A percentile compares a stretch with the other conserved stretches of the same genome.
These are phyloP conservation scores for Rhynchomys soricoides DNA, from an alignment of 2,113 vertebrate species.

Conservation along the genomic window DNA sequence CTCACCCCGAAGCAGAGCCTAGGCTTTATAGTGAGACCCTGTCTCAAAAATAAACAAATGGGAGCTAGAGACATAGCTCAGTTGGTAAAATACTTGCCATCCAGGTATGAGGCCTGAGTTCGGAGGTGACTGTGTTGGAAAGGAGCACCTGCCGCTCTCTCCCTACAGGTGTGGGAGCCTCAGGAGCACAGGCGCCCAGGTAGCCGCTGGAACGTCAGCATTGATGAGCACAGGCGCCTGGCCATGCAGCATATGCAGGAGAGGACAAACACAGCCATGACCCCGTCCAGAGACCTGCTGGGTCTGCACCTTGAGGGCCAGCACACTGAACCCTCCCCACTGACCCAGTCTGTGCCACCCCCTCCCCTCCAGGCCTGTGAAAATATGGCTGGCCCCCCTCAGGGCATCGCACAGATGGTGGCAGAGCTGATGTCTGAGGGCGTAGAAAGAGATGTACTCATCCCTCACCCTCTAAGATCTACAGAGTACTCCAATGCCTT, in stretches of 20 bases:
- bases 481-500: background rate
- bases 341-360: rapidly evolving
- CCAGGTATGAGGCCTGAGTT: background rate
- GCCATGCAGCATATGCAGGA: background rate
- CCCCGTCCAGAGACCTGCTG: rapidly evolving
- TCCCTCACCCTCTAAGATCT: background rate
- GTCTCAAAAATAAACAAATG: background rate
- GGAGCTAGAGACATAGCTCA: background rate
- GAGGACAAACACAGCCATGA: rapidly evolving
- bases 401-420: constrained; percentile 5
- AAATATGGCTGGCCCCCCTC: rapidly evolving
- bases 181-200: rapidly evolving
- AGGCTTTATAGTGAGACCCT: background rate
- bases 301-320: rapidly evolving
- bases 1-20: too few species aligned
- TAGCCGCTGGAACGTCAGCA: constrained; percentile 63
- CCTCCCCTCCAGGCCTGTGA: background rate
- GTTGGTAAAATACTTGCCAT: background rate
- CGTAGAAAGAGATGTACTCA: constrained; percentile 67
- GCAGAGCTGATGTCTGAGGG: constrained; percentile 19
- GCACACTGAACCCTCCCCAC: rapidly evolving
- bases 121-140: background rate
- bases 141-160: background rate
- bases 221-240: constrained; percentile 22
- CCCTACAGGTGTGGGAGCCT: constrained; percentile 44